Evolutionary conservation across 2,888 invertebrate genomes (phyloP), one percentile per base, ranked within the genome.

Genomic region (Polymixis lichenea): DNA sequence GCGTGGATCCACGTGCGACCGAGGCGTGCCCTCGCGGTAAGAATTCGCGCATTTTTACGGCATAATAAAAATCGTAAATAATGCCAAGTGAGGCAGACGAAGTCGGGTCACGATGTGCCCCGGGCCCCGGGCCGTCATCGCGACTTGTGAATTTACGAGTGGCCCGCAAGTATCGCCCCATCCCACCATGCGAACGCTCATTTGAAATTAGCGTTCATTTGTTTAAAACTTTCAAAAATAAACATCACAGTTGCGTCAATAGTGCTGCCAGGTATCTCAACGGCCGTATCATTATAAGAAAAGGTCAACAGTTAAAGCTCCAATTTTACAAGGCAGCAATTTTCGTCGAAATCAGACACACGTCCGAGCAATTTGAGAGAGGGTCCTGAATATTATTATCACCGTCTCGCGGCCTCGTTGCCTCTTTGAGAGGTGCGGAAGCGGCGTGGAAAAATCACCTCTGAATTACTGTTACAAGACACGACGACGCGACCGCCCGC

Each of bases 21-120:
- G 89, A 91, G 93, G 94, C 94, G 93, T 93, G 93, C 91, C 91
- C 90, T 89, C 90, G 82, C 89, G 85, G 91, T 93, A 94, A 95
- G 92, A 92, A 94, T 95, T 95, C 93, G 94, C 95, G 93, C 93
- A 93, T 95, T 96, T 96, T 96, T 95, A 94, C 94, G 91, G 92
- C 92, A 92, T 93, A 94, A 95, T 95, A 96, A 95, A 96, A 95
- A 95, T 95, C 93, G 93, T 95, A 95, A 95, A 95, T 95, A 95
- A 95, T 92, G 91, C 93, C 92, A 91, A 93, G 92, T 93, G 92
- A 93, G 90, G 91, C 94, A 92, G 91, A 92, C 92, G 90, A 89
- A 92, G 94, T 90, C 93, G 88, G 95, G 95, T 96, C 96, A 96
- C 96, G 96, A 95, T 87, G 91, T 88, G 96, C 96, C 94, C 86